Percentiles rank a stretch among this genome's conserved stretches.
Conservation (phyloP, 2,113 vertebrate genomes). For the Ibidorhyncha struthersii region DNA sequence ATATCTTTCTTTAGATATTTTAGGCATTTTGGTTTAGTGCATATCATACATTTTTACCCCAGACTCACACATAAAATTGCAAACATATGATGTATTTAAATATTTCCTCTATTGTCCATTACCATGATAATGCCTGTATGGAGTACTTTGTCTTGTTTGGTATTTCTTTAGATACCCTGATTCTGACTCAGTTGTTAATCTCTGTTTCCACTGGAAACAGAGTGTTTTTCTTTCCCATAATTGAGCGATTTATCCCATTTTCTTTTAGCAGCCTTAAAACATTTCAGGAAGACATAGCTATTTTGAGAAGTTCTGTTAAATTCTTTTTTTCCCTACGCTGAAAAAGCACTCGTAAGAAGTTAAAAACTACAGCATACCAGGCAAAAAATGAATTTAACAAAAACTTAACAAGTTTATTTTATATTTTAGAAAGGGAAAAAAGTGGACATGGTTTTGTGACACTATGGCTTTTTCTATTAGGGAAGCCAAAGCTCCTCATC, state of each 20-base stretch:
- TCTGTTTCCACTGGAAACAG: background rate
- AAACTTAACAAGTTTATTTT: background rate
- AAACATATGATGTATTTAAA: background rate
- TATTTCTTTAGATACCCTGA: background rate
- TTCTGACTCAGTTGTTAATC: background rate
- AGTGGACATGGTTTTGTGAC: accelerated
- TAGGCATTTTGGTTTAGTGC: background rate
- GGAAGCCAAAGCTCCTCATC: background rate
- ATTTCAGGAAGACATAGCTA: background rate
- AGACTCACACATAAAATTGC: background rate
- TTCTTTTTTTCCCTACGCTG: background rate
- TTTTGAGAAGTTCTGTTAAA: background rate
- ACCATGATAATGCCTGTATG: background rate
- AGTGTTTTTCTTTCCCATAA: background rate
- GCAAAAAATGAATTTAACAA: background rate
- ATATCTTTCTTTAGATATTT: background rate
- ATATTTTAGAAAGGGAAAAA: background rate
- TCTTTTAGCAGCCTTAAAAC: background rate
- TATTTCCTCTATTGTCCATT: background rate
- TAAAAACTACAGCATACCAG: background rate
- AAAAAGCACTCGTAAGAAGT: background rate
- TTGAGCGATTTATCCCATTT: background rate
- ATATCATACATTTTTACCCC: background rate
- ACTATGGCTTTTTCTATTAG: background rate
- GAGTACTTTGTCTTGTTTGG: background rate